A percentile compares a stretch with the other conserved stretches of the same genome.
Conservation (phyloP, 2,888 invertebrate species). For the Orchesella flavescens region DNA sequence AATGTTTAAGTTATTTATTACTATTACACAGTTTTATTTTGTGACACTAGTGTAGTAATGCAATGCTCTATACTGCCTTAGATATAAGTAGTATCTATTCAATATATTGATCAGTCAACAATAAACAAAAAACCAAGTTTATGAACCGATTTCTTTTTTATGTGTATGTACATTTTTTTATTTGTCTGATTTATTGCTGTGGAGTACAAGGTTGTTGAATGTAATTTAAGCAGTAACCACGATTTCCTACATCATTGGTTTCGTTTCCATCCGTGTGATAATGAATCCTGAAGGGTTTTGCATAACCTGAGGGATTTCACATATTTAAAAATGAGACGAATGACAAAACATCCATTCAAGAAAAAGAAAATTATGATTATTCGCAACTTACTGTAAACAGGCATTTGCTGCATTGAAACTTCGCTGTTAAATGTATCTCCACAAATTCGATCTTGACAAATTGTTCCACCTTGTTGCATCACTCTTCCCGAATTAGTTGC, state of each 20-base stretch:
- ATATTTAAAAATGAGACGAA: constrained; percentile 71
- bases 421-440: constrained; percentile 87
- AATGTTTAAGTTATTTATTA: too few relatives aligned
- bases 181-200: constrained; percentile 37
- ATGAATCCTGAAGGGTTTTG: constrained; percentile 85
- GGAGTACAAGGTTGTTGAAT: constrained; percentile 86
- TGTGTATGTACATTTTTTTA: neutral
- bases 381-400: constrained; percentile 80
- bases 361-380: constrained; percentile 19
- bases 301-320: constrained; percentile 80
- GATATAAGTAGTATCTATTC: too few relatives aligned
- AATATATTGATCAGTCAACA: too few relatives aligned
- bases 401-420: constrained; percentile 78
- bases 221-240: constrained; percentile 88
- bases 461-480: constrained; percentile 75
- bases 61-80: too few relatives aligned
- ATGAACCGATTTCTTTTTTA: neutral
- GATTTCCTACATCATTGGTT: constrained; percentile 81
- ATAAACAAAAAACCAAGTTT: constrained; percentile 11
- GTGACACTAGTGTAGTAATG: too few relatives aligned
- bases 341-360: neutral
- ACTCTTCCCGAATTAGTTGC: constrained; percentile 81
- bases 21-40: too few relatives aligned
- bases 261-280: constrained; percentile 87
- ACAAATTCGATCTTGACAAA: constrained; percentile 87